Conservation (phyloP, 2,888 invertebrate species). For the Deroplatys truncata region DNA sequence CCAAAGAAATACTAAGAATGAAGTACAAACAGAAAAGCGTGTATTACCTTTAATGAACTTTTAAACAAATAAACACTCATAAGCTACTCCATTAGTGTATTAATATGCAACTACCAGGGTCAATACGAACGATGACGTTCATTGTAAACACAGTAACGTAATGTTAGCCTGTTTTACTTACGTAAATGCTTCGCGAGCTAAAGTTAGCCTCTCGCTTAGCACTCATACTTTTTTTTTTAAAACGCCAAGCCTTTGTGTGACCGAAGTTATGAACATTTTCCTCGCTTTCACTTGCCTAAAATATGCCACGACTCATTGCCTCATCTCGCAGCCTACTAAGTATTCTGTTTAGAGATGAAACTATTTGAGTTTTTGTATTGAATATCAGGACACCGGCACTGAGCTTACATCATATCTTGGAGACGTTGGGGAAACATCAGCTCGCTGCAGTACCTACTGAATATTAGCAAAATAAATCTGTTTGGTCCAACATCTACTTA, state of each 20-base stretch:
- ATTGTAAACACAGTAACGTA: background rate
- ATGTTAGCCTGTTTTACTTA: background rate
- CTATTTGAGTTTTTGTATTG: background rate
- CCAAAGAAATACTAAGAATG: no score
- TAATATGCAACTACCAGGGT: background rate
- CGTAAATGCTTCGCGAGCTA: background rate
- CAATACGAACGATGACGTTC: background rate
- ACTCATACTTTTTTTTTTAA: background rate
- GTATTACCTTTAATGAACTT: background rate
- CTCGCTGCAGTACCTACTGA: no score
- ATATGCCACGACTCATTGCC: background rate
- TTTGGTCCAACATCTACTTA: no score
- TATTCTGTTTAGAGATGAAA: background rate
- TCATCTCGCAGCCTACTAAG: background rate
- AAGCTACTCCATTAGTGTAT: background rate
- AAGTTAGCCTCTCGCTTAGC: background rate
- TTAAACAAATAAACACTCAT: background rate
- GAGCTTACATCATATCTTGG: no score
- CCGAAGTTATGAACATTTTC: no score
- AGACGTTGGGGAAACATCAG: no score
- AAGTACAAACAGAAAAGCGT: background rate
- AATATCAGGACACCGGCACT: background rate
- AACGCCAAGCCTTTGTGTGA: background rate
- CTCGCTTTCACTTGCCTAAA: background rate
- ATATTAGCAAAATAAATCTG: no score